Evolutionary conservation across 2,888 invertebrate species (phyloP), one percentile per base, ranked within the genome.

Genomic region (Artemia sinica): DNA sequence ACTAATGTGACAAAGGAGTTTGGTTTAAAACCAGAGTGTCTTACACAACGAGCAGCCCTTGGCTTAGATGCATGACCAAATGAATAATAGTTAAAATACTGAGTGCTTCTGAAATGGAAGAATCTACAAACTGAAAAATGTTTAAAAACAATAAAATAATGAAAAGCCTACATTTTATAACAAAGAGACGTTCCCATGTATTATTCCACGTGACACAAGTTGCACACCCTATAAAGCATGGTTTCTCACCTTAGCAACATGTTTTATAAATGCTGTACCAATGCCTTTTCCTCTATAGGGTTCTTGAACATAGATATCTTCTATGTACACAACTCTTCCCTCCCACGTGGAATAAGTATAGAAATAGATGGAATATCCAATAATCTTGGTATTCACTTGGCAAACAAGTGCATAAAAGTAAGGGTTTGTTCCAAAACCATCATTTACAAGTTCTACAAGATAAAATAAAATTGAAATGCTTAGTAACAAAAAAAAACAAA

Each of bases 301-400:
- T 0, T 83, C 82, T 14, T 84, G 82, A 4, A 94, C 86, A 76
- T 88, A 93, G 49, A 95, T 76, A 77, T 94, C 94, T 78, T 95
- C 93, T 70, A 95, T 80, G 79, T 87, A 87, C 74, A 90, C 81
- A 0, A 84, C 80, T 75, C 84, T 84, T 0, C 94, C 93, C 73
- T 84, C 80, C 89, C 91, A 92, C 0, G 92, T 90, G 4, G 91
- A 91, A 78, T 91, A 94, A 0, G 84, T 83, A 71, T 83, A 85
- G 78, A 86, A 92, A 78, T 86, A 93, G 14, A 94, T 76, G 0
- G 88, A 84, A 77, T 87, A 91, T 0, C 91, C 93, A 66, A 88
- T 80, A 51, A 86, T 73, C 71, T 78, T 58, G 63, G n/a, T 58
- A 9, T 58, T 10, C n/a, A 58, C 28, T 75, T 86, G 85, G 0